These are phyloP conservation scores for Probaryconus sp. DNA, from an alignment of 1,140 invertebrate species.

Conservation along the genomic window DNA sequence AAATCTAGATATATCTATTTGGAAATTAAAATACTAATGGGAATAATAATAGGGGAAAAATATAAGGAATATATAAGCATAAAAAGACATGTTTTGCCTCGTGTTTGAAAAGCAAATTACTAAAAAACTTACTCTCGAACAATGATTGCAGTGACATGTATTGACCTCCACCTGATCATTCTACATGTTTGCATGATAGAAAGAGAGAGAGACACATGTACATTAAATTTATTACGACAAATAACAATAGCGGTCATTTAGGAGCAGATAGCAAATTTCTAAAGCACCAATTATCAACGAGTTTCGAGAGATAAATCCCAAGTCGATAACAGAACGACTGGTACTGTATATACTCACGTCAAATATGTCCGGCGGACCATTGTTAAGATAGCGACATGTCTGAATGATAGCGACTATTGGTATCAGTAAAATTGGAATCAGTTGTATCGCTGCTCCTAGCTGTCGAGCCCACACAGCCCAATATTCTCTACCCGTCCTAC, in stretches of 20 bases:
- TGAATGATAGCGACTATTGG: constrained; percentile 88
- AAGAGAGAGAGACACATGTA: constrained; percentile 49
- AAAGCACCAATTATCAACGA: constrained; percentile 14
- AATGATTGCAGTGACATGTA: constrained; percentile 76
- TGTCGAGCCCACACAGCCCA: constrained; percentile 89
- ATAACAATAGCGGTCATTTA: constrained; percentile 7
- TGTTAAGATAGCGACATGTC: constrained; percentile 88
- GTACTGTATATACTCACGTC: constrained; percentile 88
- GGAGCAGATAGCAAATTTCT: constrained; percentile 44
- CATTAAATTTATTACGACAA: constrained; percentile 34
- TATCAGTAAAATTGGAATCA: constrained; percentile 86
- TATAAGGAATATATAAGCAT: no score
- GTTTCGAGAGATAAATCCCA: constrained; percentile 4
- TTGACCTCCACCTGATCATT: constrained; percentile 74
- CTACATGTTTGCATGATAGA: constrained; percentile 69
- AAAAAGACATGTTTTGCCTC: no score
- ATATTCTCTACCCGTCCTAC: constrained; percentile 78
- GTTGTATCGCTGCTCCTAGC: constrained; percentile 86
- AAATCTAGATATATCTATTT: no score
- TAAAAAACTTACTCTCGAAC: constrained; percentile 74
- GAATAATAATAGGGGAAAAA: no score
- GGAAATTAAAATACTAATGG: no score
- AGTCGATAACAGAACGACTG: constrained; percentile 1
- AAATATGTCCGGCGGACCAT: constrained; percentile 89
- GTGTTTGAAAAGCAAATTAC: background rate